A percentile compares a stretch with the other conserved stretches of the same genome.
phyloP scores from a whole-genome alignment of 2,888 invertebrate genomes.

The Chrysomela aeneicollis region DNA sequence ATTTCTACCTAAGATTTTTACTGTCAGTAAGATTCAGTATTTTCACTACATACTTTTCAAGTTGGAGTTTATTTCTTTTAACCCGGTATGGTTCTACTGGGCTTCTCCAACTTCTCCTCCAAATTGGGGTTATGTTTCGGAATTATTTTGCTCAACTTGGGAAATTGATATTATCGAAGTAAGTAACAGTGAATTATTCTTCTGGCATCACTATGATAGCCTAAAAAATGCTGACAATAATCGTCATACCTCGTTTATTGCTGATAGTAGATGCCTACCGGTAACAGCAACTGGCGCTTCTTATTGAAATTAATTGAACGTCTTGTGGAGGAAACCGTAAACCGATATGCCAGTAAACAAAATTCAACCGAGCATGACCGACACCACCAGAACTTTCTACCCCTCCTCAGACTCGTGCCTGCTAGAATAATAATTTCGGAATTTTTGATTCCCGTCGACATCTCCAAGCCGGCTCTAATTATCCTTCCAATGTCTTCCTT shows the following conservation, averaged over 20 bases:
- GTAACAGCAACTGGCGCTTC: conserved; percentile 53
- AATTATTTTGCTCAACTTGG: too few species aligned
- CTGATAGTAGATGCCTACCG: too few species aligned
- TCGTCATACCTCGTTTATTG: not conserved
- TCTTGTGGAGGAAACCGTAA: conserved; percentile 52
- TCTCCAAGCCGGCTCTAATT: not conserved
- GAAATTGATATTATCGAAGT: too few species aligned
- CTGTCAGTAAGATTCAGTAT: too few species aligned
- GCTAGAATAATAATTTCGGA: not conserved
- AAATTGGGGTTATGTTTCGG: too few species aligned
- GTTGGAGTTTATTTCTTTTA: too few species aligned
- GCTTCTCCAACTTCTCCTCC: too few species aligned
- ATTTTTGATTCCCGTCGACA: not conserved
- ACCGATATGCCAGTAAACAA: conserved; percentile 52
- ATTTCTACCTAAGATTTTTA: too few species aligned
- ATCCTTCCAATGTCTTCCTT: conserved; percentile 9
- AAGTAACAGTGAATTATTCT: too few species aligned
- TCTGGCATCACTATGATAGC: not conserved
- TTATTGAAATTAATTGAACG: conserved; percentile 47
- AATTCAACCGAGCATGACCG: conserved; percentile 30
- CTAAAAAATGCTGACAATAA: too few species aligned
- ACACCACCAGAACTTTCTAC: conserved; percentile 9
- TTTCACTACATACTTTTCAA: too few species aligned
- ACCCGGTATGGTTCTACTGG: too few species aligned
- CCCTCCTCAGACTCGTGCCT: conserved; percentile 10